phyloP scores from a whole-genome alignment of 1,140 invertebrate species.

The Latrodectus geometricus region DNA sequence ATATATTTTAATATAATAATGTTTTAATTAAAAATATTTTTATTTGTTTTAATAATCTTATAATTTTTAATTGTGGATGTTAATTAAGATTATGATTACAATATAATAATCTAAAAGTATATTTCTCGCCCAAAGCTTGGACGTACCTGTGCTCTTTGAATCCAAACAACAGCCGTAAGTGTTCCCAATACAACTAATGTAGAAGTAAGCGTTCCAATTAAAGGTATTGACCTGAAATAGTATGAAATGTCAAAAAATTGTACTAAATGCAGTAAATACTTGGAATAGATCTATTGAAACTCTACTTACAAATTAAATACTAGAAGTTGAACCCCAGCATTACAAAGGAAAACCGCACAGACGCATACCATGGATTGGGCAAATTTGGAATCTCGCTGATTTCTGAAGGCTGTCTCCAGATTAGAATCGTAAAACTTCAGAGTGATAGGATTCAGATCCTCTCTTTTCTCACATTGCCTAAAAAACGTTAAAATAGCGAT shows the following conservation, averaged over 20 bases:
- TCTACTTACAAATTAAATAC: constrained; percentile 81
- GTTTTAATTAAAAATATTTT: too few species aligned
- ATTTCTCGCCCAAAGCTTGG: not conserved
- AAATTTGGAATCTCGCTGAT: constrained; percentile 84
- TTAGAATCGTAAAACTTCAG: constrained; percentile 81
- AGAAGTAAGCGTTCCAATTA: constrained; percentile 37
- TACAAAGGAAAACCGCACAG: constrained; percentile 79
- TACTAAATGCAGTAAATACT: not conserved
- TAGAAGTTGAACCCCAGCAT: constrained; percentile 82
- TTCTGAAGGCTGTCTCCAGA: constrained; percentile 81
- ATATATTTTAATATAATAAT: too few species aligned
- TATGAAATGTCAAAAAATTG: not conserved
- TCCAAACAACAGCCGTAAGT: constrained; percentile 20
- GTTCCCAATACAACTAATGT: constrained; percentile 34
- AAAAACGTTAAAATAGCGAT: constrained; percentile 57
- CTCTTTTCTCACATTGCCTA: constrained; percentile 75
- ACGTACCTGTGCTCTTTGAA: constrained; percentile 39
- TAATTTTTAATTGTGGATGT: too few species aligned
- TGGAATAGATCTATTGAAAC: not conserved
- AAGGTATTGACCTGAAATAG: constrained; percentile 26
- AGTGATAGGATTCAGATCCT: constrained; percentile 79
- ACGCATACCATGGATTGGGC: constrained; percentile 85
- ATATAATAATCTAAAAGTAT: too few species aligned
- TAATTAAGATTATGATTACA: too few species aligned
- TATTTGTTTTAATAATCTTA: too few species aligned